Base-by-base conservation (phyloP, 2,888 invertebrate genomes). In the Parnassius mnemosyne region DNA sequence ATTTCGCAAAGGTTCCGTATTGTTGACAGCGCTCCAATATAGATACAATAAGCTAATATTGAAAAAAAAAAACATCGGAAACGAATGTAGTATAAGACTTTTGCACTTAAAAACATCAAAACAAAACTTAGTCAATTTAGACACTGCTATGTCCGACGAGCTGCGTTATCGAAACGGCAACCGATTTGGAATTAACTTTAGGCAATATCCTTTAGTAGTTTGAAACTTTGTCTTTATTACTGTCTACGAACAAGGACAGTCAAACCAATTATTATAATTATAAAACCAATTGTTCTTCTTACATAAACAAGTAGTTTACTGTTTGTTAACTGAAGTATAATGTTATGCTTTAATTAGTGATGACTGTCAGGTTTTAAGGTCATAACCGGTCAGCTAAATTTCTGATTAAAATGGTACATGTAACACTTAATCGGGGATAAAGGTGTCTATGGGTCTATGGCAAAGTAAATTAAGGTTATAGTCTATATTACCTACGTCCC, bases 101-200 rank as follows among this genome's bases (percentile, higher is more conserved):
- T 53, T 20, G 16, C 34, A 55, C 25, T 51, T 51, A 53, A 62
- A 42, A 57, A 57, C 49, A 57, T 20, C 13, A 46, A 46, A 55
- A 52, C 51, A 51, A 59, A 56, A 59, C 16, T 55, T 59, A 13
- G 54, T 52, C 58, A 51, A 59, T 63, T 63, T 55, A 25, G 54
- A 41, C 34, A 20, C 34, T 16, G 57, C 41, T 42, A 58, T 54
- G 44, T 13, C 50, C 46, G 41, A 41, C 46, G 49, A 47, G 47
- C 43, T 43, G 3, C 34, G 58, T 57, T 34, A 61, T 46, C 52
- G 44, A 12, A n/a, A 3, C 16, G 61, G 41, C 12, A 61, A 56
- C 13, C 52, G 46, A 41, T 56, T 61, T 46, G 10, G 25, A 10
- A n/a, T 43, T 25, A 60, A 55, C 60, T 60, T 60, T 60, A 44